Conservation (phyloP, 2,113 vertebrate genomes). For the Microcebus lehilahytsara region DNA sequence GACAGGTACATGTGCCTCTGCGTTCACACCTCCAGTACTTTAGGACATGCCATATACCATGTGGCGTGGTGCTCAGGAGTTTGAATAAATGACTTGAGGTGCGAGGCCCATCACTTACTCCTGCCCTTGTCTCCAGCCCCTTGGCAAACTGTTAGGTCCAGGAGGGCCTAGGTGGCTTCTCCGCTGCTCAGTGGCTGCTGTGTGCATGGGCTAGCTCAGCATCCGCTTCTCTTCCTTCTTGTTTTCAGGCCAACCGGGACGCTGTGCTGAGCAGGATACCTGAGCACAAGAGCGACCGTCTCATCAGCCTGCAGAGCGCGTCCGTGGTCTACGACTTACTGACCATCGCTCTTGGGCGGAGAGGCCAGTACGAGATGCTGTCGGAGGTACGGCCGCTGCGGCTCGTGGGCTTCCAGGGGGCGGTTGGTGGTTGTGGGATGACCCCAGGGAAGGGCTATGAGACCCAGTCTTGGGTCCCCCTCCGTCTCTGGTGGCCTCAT, state of each 20-base stretch:
- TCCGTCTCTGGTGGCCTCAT: not conserved
- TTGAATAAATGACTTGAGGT: not conserved
- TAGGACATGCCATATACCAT: accelerated
- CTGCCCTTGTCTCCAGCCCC: not conserved
- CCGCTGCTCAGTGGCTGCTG: accelerated
- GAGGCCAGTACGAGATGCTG: conserved; percentile 99
- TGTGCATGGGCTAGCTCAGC: not conserved
- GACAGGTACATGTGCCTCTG: not conserved
- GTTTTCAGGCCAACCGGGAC: conserved; percentile 94
- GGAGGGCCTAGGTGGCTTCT: not conserved
- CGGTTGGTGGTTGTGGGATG: not conserved
- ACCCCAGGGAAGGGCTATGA: not conserved
- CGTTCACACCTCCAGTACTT: not conserved
- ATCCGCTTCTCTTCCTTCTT: not conserved
- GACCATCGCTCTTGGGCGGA: conserved; percentile 96
- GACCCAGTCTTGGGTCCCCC: not conserved
- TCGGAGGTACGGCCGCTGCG: conserved; percentile 89
- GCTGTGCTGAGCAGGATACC: conserved; percentile 98
- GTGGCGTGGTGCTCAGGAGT: not conserved
- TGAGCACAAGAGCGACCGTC: conserved; percentile 96
- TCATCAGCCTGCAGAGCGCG: conserved; percentile 98
- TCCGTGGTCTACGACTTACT: conserved; percentile 98
- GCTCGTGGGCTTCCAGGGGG: not conserved
- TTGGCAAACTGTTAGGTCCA: not conserved
- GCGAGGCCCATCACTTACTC: not conserved